Evolutionary conservation across 2,113 vertebrate genomes (phyloP), one percentile per base, ranked within the genome.

Genomic region (Oreotrochilus melanogaster): DNA sequence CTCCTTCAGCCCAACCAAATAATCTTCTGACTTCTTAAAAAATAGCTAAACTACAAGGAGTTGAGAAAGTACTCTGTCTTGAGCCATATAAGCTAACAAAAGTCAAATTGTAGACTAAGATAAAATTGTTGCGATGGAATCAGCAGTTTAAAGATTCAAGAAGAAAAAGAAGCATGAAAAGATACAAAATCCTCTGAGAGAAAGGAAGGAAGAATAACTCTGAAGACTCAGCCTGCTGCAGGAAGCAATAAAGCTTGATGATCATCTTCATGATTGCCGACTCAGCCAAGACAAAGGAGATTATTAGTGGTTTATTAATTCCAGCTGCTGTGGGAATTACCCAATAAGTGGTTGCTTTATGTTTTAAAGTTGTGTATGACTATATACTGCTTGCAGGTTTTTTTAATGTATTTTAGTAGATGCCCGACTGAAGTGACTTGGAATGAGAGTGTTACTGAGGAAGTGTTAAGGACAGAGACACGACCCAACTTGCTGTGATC

Each of bases 261-360:
- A 4, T 18, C 7, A 6, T 33, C 33, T 22, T 1, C 11, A 6
- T n/a, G 21, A 45, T 30, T 22, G 11, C 1, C 1, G 10, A 28
- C 17, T 45, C 42, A 70, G 6, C 8, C 5, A 27, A 11, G 5
- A 14, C 45, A n/a, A 50, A 24, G 31, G 50, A 61, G 31, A 17
- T 33, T 75, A 37, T 69, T 51, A 83, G 51, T 71, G 43, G 8
- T 12, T 82, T 1, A 3, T 48, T 83, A 66, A 58, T 91, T 62
- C 43, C 50, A 72, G 27, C 31, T 80, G 22, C 45, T 69, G 22
- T 14, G 5, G 79, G 28, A 80, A 51, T 56, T 76, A 50, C 16
- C 39, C 31, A 56, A 25, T 35, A 45, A 58, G 11, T 73, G 81
- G 65, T 53, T 73, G 11, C 14, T 39, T 51, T 75, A 37, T 39